phyloP scores from a whole-genome alignment of 1,140 invertebrate species.

The Argopecten irradians region DNA sequence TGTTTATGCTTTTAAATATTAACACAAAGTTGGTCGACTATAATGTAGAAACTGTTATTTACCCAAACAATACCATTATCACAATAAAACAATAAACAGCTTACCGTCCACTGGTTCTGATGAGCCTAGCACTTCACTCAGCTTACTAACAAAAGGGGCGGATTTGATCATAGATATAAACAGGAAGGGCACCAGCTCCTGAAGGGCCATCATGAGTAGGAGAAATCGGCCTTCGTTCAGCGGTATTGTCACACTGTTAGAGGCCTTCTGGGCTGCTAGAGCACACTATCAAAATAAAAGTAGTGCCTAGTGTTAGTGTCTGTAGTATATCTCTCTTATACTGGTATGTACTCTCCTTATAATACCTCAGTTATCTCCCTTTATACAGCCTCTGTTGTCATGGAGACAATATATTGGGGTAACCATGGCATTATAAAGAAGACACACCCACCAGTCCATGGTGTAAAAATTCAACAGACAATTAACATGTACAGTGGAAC shows the following conservation, averaged over 20 bases:
- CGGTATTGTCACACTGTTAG: constrained; percentile 64
- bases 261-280: constrained; percentile 64
- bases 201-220: constrained; percentile 62
- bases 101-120: constrained; percentile 60
- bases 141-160: constrained; percentile 67
- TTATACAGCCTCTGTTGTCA: neutral
- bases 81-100: neutral
- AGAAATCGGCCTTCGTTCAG: constrained; percentile 71
- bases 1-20: too few species aligned
- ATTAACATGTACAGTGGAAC: neutral
- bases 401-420: neutral
- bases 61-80: neutral
- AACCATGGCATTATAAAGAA: neutral
- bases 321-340: neutral
- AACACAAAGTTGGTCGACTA: too few species aligned
- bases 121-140: constrained; percentile 38
- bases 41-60: neutral
- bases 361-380: neutral
- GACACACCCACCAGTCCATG: neutral
- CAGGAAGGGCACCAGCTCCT: constrained; percentile 71
- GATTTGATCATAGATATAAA: constrained; percentile 74
- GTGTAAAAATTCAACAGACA: neutral
- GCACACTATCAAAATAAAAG: constrained; percentile 62
- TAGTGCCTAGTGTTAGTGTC: neutral
- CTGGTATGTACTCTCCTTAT: neutral